Percentiles rank a stretch among this genome's conserved stretches.
These are phyloP conservation scores for Hippoglossus hippoglossus DNA, from an alignment of 2,797 vertebrate genomes.

Conservation along the genomic window DNA sequence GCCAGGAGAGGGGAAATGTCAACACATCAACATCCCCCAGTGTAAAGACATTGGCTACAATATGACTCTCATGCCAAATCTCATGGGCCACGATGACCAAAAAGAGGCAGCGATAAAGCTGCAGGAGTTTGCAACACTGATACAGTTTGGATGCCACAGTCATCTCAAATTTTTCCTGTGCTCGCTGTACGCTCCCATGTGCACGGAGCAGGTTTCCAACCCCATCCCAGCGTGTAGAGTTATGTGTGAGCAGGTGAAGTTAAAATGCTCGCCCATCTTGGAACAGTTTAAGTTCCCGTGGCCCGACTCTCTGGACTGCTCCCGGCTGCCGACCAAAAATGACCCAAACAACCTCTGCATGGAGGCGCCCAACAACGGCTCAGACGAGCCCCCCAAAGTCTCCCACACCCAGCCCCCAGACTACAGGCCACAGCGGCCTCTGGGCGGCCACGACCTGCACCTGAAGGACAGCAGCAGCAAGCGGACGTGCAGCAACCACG, in stretches of 20 bases:
- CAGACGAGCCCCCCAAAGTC: constrained; percentile 90
- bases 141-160: constrained; percentile 95
- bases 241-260: constrained; percentile 97
- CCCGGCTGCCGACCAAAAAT: constrained; percentile 94
- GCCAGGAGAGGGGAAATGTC: constrained; percentile 92
- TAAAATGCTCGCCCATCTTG: constrained; percentile 94
- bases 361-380: constrained; percentile 96
- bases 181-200: constrained; percentile 98
- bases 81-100: constrained; percentile 96
- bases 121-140: constrained; percentile 95
- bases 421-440: constrained; percentile 88
- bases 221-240: constrained; percentile 96
- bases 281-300: constrained; percentile 95
- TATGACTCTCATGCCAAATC: constrained; percentile 97
- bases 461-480: constrained; percentile 74
- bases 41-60: constrained; percentile 99
- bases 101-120: constrained; percentile 95
- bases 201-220: constrained; percentile 97
- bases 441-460: constrained; percentile 76
- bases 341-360: constrained; percentile 98
- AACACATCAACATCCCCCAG: constrained; percentile 94
- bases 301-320: constrained; percentile 96
- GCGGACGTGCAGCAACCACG: constrained; percentile 88
- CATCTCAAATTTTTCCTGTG: constrained; percentile 97
- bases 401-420: constrained; percentile 92